Base-by-base conservation (phyloP, 2,888 invertebrate species). In the Hesperia comma region DNA sequence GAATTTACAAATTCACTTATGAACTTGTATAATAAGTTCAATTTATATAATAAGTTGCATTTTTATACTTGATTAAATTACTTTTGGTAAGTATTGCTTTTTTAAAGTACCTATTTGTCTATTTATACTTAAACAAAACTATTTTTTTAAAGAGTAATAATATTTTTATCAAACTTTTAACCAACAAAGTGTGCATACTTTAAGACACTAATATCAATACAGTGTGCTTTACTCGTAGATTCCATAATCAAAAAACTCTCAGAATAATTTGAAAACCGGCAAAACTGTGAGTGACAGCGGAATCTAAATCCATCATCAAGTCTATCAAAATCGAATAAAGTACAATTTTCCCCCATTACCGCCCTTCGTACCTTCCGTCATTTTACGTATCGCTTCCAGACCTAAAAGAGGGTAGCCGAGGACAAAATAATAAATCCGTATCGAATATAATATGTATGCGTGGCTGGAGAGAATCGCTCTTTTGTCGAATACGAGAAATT, bases 291-390 rank as follows among this genome's bases (percentile, higher is more conserved):
- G 79, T 82, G 86, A 86, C 88, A 85, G 79, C 79, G 80, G 81
- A 80, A 82, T 82, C 86, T 81, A 88, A 92, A 90, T 89, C 86
- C 85, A 76, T 83, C 86, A 87, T 86, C 86, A 84, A 87, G 88
- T 88, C 89, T 88, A 91, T 91, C 91, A 91, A 91, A 92, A 91
- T 91, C 90, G 86, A 92, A 92, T 92, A 90, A 92, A 87, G 88
- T 81, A 86, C 90, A 90, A 92, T 92, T 91, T 92, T 88, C 89
- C 86, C 85, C 90, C 83, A 91, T 91, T 91, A 92, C 89, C 89
- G 88, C 88, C 88, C 88, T 86, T 88, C 89, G 86, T 84, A 86
- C 87, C 90, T 91, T 88, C 89, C 90, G 90, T 89, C 90, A 87
- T 91, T 92, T 90, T 83, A 90, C 91, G 92, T 92, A 90, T 92